A percentile compares a stretch with the other conserved stretches of the same genome.
phyloP scores from a whole-genome alignment of 35 echinoderm and acorn worm genomes.

The Anneissia japonica region DNA sequence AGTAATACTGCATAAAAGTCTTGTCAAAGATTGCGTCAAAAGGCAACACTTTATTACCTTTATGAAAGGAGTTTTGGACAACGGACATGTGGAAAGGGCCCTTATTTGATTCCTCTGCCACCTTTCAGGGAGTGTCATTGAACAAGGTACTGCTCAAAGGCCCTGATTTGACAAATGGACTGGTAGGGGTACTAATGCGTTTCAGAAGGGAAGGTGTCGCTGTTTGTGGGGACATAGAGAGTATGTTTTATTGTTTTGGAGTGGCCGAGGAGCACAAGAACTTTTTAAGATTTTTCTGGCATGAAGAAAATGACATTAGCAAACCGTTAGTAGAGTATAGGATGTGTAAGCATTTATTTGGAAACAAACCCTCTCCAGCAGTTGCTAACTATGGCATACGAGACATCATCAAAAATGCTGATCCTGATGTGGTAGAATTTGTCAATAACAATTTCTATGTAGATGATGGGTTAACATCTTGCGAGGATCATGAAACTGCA shows the following conservation, averaged over 20 bases:
- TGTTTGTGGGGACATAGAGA: conserved; percentile 1
- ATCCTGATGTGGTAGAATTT: conserved; percentile 1
- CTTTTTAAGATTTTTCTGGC: conserved; percentile 34
- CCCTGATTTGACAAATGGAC: conserved; percentile 12
- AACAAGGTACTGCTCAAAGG: conserved; percentile 19
- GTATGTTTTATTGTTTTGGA: conserved; percentile 20
- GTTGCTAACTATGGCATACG: neutral
- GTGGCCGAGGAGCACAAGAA: conserved; percentile 7
- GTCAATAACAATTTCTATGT: conserved; percentile 21
- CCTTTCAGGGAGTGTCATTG: conserved; percentile 13
- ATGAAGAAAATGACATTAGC: conserved; percentile 19
- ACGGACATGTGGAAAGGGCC: neutral
- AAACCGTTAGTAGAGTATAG: conserved; percentile 25
- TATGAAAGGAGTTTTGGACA: too few species aligned
- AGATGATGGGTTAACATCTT: conserved; percentile 15
- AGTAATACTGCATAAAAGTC: too few species aligned
- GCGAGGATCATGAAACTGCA: neutral
- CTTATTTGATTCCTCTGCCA: conserved; percentile 31
- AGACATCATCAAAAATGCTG: conserved; percentile 2
- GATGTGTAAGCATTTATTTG: conserved; percentile 34
- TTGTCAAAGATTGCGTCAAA: too few species aligned
- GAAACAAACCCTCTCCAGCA: too few species aligned
- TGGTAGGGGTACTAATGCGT: conserved; percentile 16
- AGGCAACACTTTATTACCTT: too few species aligned
- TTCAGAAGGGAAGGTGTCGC: conserved; percentile 19